A percentile compares a stretch with the other conserved stretches of the same genome.
phyloP scores from a whole-genome alignment of 2,888 invertebrate genomes.

The Rhamphomyia laevipes region DNA sequence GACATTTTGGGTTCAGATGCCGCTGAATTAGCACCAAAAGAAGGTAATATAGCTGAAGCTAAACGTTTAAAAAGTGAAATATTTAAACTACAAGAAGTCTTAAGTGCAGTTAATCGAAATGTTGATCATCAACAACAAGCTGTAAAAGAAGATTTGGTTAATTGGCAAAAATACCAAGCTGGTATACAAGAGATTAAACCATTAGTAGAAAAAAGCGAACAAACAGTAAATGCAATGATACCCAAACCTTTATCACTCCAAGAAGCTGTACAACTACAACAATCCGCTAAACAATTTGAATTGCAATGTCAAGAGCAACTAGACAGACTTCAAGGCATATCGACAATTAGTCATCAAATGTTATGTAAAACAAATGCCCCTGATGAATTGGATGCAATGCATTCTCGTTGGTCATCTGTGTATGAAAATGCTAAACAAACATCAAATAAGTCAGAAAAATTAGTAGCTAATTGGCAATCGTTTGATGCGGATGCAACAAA shows the following conservation, averaged over 20 bases:
- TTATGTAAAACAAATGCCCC: conserved; percentile 63
- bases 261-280: conserved; percentile 70
- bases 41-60: conserved; percentile 57
- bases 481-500: conserved; percentile 68
- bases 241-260: conserved; percentile 64
- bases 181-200: conserved; percentile 71
- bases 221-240: conserved; percentile 46
- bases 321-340: conserved; percentile 60
- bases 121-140: conserved; percentile 65
- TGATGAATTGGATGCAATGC: conserved; percentile 74
- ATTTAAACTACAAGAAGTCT: conserved; percentile 57
- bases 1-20: conserved; percentile 67
- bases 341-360: conserved; percentile 62
- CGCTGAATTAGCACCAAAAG: conserved; percentile 52
- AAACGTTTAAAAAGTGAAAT: conserved; percentile 66
- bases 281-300: conserved; percentile 58
- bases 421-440: conserved; percentile 68
- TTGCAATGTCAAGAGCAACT: conserved; percentile 67
- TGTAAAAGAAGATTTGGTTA: conserved; percentile 64
- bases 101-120: conserved; percentile 62
- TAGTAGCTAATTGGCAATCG: conserved; percentile 68
- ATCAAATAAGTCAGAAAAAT: conserved; percentile 63
- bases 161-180: conserved; percentile 76
- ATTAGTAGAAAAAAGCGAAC: conserved; percentile 79
- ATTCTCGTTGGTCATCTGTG: conserved; percentile 75